A percentile compares a stretch with the other conserved stretches of the same genome.
Conservation (phyloP, 2,113 vertebrate species). For the Alouatta palliata region DNA sequence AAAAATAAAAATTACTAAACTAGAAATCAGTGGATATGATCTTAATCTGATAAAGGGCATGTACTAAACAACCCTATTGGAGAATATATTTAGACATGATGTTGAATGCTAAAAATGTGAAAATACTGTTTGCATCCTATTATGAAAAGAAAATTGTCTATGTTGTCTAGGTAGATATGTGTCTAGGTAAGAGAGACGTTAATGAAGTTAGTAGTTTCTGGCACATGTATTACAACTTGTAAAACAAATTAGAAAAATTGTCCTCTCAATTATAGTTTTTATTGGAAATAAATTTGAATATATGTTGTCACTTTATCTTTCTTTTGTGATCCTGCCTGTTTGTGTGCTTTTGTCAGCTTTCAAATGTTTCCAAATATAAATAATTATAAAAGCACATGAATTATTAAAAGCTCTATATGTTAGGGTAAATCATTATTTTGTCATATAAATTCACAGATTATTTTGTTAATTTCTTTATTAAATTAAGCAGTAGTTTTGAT, state of each 20-base stretch:
- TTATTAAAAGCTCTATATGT: background rate
- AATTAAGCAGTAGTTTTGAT: background rate
- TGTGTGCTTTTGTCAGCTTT: background rate
- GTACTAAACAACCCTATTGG: background rate
- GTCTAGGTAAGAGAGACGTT: background rate
- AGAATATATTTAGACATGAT: background rate
- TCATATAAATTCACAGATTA: background rate
- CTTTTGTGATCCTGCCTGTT: background rate
- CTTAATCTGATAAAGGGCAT: background rate
- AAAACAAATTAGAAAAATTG: background rate
- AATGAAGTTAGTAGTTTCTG: background rate
- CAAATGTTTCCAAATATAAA: background rate
- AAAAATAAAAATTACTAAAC: background rate
- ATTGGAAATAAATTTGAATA: background rate
- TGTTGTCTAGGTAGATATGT: background rate
- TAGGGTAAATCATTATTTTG: background rate
- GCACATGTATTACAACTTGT: too few species aligned
- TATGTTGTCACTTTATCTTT: background rate
- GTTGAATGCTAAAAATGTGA: background rate
- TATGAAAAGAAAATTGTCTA: background rate
- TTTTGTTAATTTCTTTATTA: background rate
- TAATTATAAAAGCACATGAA: background rate
- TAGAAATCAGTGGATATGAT: background rate
- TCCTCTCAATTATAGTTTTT: background rate
- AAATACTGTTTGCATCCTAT: background rate